Percentiles rank a stretch among this genome's conserved stretches.
phyloP scores from a whole-genome alignment of 2,888 invertebrate species.

The Trichogramma evanescens region DNA sequence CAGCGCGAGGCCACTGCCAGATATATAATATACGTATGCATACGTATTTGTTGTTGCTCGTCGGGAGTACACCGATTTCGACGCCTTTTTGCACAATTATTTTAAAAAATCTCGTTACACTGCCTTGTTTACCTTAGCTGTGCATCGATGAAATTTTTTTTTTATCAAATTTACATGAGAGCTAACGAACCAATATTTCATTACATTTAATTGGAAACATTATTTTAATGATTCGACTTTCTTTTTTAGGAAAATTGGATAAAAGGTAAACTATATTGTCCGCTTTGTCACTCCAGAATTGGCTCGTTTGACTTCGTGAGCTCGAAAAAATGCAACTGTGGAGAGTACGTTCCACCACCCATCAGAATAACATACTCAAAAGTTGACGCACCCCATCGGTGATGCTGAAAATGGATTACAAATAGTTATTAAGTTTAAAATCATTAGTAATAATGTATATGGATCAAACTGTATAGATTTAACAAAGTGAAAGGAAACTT shows the following conservation, averaged over 20 bases:
- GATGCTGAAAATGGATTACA: conserved; percentile 9
- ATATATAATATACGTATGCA: too few species aligned
- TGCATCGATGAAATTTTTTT: too few species aligned
- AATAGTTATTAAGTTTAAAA: conserved; percentile 14
- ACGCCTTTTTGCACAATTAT: too few species aligned
- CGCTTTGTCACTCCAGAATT: conserved; percentile 29
- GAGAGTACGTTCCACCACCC: conserved; percentile 29
- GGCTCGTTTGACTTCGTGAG: conserved; percentile 33
- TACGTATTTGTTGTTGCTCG: too few species aligned
- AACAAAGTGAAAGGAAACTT: conserved; percentile 20
- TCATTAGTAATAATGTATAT: conserved; percentile 12
- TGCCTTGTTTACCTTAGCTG: too few species aligned
- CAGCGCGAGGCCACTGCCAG: too few species aligned
- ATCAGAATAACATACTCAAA: conserved; percentile 31
- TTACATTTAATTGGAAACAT: too few species aligned
- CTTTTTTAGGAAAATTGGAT: conserved; percentile 31
- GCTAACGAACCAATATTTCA: too few species aligned
- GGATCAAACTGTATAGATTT: conserved; percentile 8
- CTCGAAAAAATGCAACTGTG: conserved; percentile 30
- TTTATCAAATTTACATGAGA: too few species aligned
- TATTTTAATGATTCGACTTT: background rate
- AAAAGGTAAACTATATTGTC: conserved; percentile 32
- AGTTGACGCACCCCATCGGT: conserved; percentile 27
- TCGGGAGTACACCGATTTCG: too few species aligned
- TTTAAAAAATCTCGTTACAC: too few species aligned